Percentiles rank a stretch among this genome's conserved stretches.
phyloP scores from a whole-genome alignment of 2,888 invertebrate species.

The Parnassius apollo region DNA sequence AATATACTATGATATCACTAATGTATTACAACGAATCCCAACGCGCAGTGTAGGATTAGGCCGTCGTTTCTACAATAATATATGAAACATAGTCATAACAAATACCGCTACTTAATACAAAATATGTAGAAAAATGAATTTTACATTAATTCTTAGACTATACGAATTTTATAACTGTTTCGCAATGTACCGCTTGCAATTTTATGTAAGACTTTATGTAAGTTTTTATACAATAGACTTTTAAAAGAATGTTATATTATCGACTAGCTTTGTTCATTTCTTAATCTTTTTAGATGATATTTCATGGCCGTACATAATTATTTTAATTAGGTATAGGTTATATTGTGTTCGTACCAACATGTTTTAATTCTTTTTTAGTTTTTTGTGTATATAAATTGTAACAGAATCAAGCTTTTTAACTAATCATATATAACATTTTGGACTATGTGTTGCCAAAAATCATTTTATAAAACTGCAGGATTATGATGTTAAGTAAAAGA shows the following conservation, averaged over 20 bases:
- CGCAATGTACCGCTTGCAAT: constrained; percentile 23
- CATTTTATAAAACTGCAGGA: background rate
- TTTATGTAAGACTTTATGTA: constrained; percentile 20
- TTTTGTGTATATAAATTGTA: constrained; percentile 43
- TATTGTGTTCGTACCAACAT: constrained; percentile 62
- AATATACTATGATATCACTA: constrained; percentile 21
- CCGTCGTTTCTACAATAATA: constrained; percentile 18
- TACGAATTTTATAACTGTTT: constrained; percentile 24
- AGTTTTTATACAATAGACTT: constrained; percentile 26
- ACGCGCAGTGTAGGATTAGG: constrained; percentile 27
- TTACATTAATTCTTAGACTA: constrained; percentile 15
- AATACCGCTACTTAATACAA: constrained; percentile 19
- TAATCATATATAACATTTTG: constrained; percentile 32
- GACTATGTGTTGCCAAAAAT: constrained; percentile 3
- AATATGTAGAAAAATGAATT: constrained; percentile 8
- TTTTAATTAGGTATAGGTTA: constrained; percentile 31
- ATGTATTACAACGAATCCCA: constrained; percentile 44
- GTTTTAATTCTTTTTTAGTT: constrained; percentile 37
- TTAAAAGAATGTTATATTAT: constrained; percentile 23
- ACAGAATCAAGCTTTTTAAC: constrained; percentile 35
- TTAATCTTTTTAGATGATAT: constrained; percentile 21
- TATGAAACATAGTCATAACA: constrained; percentile 17
- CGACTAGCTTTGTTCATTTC: constrained; percentile 24
- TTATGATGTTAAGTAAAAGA: constrained; percentile 22
- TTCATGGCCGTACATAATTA: constrained; percentile 36